Percentiles rank a stretch among this genome's conserved stretches.
These are phyloP conservation scores for Tineola bisselliella DNA, from an alignment of 2,888 invertebrate genomes.

Conservation along the genomic window DNA sequence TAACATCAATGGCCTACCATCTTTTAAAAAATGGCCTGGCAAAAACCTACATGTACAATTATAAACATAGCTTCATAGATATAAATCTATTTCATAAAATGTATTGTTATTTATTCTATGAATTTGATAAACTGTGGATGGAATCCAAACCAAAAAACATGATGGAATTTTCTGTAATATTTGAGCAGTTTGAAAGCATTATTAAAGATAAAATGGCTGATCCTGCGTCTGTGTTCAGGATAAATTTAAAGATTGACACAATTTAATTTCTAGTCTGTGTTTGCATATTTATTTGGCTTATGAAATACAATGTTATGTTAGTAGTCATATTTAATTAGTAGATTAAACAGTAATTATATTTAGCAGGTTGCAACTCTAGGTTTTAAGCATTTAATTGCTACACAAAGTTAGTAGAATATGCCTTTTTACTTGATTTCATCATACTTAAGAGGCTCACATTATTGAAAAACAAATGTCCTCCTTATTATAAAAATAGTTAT, in stretches of 20 bases:
- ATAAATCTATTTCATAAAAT: slow-evolving; percentile 88
- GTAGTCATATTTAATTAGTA: background rate
- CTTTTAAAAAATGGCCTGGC: slow-evolving; percentile 83
- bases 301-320: slow-evolving; percentile 11
- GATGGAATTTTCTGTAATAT: slow-evolving; percentile 94
- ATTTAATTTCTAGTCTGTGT: slow-evolving; percentile 27
- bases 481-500: no score
- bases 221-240: slow-evolving; percentile 77
- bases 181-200: slow-evolving; percentile 83
- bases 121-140: slow-evolving; percentile 96
- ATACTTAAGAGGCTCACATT: no score
- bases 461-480: no score
- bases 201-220: slow-evolving; percentile 75
- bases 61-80: slow-evolving; percentile 71
- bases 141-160: slow-evolving; percentile 90
- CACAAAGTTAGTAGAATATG: no score
- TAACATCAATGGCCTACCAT: slow-evolving; percentile 90
- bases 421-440: no score
- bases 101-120: slow-evolving; percentile 92
- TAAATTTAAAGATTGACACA: slow-evolving; percentile 81
- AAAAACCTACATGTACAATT: slow-evolving; percentile 92
- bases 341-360: background rate
- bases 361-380: background rate
- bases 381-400: no score
- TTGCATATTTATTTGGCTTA: background rate